Conservation (phyloP, 1,140 invertebrate genomes). For the Cotesia vestalis region DNA sequence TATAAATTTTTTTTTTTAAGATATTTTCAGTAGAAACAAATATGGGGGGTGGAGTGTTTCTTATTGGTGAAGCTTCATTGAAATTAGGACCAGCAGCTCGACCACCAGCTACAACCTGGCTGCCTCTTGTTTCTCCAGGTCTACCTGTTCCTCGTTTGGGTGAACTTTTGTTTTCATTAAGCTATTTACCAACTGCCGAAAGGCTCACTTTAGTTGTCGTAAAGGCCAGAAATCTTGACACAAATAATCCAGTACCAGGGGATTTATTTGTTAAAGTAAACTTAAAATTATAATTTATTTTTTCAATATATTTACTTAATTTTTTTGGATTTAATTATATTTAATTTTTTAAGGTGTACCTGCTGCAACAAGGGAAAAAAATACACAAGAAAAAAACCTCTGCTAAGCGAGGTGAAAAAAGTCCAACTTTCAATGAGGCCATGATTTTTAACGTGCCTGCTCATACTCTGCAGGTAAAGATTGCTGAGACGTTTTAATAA, state of each 20-base stretch:
- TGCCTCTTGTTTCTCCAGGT: conserved; percentile 62
- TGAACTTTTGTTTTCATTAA: conserved; percentile 70
- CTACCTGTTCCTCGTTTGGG: conserved; percentile 71
- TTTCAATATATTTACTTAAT: conserved; percentile 24
- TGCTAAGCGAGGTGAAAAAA: conserved; percentile 73
- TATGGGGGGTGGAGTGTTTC: conserved; percentile 42
- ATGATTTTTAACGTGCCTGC: conserved; percentile 82
- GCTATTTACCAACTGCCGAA: conserved; percentile 70
- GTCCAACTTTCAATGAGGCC: conserved; percentile 82
- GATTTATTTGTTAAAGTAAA: conserved; percentile 62
- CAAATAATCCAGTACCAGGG: conserved; percentile 49
- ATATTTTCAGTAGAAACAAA: conserved; percentile 55
- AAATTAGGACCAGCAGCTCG: conserved; percentile 63
- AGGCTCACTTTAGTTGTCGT: conserved; percentile 70
- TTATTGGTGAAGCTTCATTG: conserved; percentile 64
- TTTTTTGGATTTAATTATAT: conserved; percentile 18
- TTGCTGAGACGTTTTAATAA: background rate
- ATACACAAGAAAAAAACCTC: conserved; percentile 81
- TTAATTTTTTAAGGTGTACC: conserved; percentile 70
- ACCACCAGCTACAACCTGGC: conserved; percentile 66
- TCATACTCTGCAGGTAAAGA: conserved; percentile 69
- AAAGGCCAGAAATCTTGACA: conserved; percentile 67
- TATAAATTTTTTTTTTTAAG: conserved; percentile 39
- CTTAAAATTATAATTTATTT: conserved; percentile 5
- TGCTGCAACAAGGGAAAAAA: conserved; percentile 80